phyloP scores from a whole-genome alignment of 2,888 invertebrate genomes.

The Cheilosia vernalis region DNA sequence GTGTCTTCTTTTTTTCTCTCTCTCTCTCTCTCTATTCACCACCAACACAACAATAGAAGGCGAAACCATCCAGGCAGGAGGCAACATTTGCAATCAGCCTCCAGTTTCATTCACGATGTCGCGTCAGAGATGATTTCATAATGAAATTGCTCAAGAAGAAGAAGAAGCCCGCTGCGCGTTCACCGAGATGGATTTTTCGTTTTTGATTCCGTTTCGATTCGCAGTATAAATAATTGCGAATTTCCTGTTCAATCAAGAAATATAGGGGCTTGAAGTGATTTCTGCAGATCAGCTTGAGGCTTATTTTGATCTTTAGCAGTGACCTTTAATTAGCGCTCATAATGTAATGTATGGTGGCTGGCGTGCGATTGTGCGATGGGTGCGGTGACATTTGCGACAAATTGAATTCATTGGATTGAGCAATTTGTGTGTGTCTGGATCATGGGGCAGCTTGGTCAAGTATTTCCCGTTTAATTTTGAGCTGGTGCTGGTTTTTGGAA shows the following conservation, averaged over 20 bases:
- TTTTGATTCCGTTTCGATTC: neutral
- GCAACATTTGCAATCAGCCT: slow-evolving; percentile 18
- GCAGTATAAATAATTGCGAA: slow-evolving; percentile 49
- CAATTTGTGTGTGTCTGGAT: slow-evolving; percentile 11
- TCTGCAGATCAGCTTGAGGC: slow-evolving; percentile 24
- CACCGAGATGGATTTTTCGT: slow-evolving; percentile 7
- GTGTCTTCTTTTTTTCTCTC: slow-evolving; percentile 31
- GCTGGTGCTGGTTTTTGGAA: neutral
- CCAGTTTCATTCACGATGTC: slow-evolving; percentile 47
- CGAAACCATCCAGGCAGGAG: neutral
- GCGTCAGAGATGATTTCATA: slow-evolving; percentile 51
- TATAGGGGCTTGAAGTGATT: neutral
- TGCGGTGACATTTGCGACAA: slow-evolving; percentile 25
- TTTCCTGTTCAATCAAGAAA: slow-evolving; percentile 65
- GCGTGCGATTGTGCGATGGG: neutral
- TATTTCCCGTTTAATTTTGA: slow-evolving; percentile 26
- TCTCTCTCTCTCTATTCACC: slow-evolving; percentile 21
- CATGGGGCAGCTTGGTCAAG: slow-evolving; percentile 30
- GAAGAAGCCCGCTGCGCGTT: slow-evolving; percentile 22
- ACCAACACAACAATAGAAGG: neutral
- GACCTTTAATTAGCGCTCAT: slow-evolving; percentile 61
- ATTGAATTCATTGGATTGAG: slow-evolving; percentile 28
- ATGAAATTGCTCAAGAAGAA: slow-evolving; percentile 34
- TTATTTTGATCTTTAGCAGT: slow-evolving; percentile 62
- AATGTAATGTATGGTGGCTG: neutral